phyloP scores from a whole-genome alignment of 2,113 vertebrate genomes.

The Telmatochromis sp. region DNA sequence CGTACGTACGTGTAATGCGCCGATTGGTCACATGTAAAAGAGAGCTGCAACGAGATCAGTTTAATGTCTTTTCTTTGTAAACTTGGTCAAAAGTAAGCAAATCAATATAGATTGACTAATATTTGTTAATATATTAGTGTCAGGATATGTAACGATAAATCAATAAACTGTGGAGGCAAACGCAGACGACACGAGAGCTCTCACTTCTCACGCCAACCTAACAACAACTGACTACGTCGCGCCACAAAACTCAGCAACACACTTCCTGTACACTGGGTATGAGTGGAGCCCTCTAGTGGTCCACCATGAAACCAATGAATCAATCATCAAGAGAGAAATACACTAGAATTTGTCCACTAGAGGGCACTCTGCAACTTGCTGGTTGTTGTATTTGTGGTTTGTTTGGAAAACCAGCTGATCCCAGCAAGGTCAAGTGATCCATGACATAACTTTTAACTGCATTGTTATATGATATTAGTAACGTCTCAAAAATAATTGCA shows the following conservation, averaged over 20 bases:
- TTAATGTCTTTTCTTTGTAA: background rate
- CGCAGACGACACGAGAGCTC: background rate
- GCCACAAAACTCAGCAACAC: background rate
- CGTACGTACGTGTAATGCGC: background rate
- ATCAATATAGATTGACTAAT: background rate
- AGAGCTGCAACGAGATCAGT: background rate
- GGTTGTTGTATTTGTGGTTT: background rate
- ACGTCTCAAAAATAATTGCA: rapidly evolving
- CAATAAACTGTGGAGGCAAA: background rate
- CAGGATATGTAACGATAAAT: background rate
- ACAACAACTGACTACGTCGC: background rate
- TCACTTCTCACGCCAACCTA: background rate
- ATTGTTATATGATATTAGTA: background rate
- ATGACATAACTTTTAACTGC: background rate
- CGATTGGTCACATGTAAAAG: background rate
- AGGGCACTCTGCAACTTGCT: background rate
- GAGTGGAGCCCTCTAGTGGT: background rate
- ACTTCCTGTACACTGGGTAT: background rate
- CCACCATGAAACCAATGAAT: background rate
- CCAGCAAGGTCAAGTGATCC: background rate
- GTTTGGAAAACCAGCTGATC: background rate
- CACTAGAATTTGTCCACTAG: background rate
- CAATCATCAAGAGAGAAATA: background rate
- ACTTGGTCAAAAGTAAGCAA: background rate
- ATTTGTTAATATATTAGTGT: background rate